Base-by-base conservation (phyloP, 2,888 invertebrate species). In the Tiliacea citrago region DNA sequence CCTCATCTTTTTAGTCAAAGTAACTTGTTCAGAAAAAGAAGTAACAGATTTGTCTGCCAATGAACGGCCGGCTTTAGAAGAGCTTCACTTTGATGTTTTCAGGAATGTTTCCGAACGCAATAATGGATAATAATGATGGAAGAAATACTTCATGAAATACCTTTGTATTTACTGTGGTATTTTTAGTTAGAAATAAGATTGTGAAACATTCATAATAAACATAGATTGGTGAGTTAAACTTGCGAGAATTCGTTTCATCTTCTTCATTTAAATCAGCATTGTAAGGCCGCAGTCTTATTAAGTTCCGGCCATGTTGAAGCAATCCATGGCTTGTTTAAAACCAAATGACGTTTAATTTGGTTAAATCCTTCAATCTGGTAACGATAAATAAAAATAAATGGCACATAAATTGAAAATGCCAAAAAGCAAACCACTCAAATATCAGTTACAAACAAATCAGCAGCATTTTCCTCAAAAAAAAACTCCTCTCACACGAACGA, bases 61-160 rank as follows among this genome's bases (percentile, higher is more conserved):
- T 81, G 70, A 81, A 55, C 76, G 51, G 55, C 47, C 10, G 60
- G 49, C 76, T 72, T 75, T 78, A 73, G 42, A 49, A 63, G 60
- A 78, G 63, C 68, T 71, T 69, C 62, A 62, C 86, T 80, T 86
- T 86, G 86, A 86, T 75, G 77, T 76, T 65, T 49, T 68, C 62
- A 70, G 65, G 82, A 86, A 84, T 84, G 84, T 79, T 81, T 73
- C 70, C 69, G 77, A 75, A 73, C 60, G 80, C 67, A 78, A 82
- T 84, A 82, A 86, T 74, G 76, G 77, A 82, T 84, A 84, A 84
- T 86, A 84, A 86, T 77, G 72, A 81, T 53, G 16, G 67, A 57
- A 77, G 57, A 68, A 80, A 77, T 74, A 47, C 49, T 81, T 83
- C 42, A 39, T 35, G 53, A 53, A 77, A 77, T 74, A 72, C 18